Base-by-base conservation (phyloP, 2,797 vertebrate genomes). In the Apogon talboti region DNA sequence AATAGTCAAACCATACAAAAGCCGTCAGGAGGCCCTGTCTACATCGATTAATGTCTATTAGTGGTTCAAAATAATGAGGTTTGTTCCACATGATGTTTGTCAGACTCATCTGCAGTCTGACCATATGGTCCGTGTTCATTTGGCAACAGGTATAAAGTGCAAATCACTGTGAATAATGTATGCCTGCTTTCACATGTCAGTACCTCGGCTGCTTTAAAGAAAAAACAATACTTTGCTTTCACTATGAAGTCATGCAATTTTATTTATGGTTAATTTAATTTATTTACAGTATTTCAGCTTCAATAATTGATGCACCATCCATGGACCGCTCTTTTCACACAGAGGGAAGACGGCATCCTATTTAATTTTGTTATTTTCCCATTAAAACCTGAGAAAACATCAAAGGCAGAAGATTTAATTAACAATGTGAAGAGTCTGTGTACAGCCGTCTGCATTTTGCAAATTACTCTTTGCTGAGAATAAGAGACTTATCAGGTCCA, bases 391-490 rank as follows among this genome's bases (percentile, higher is more conserved):
- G 81, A 87, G 86, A 84, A 89, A 91, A 93, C 91, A 93, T 93
- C 92, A 94, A 94, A 94, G 90, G 86, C 75, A 66, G 71, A 82
- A 92, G 83, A 92, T 93, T 94, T 92, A 94, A 94, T 94, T 94
- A 94, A 91, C 91, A 92, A 92, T 92, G 87, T 89, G 87, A 84
- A 91, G 89, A 85, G 92, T 82, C 78, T 90, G 88, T 92, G 87
- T 92, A 90, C 79, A 87, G 83, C 87, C 69, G 81, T 88, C 86
- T 86, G 84, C 88, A 88, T 89, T 91, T 84, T 87, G 79, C 88
- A 91, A 92, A 94, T 94, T 89, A 89, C 85, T 87, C 89, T 93
- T 93, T 89, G 83, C 91, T 83, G 82, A 87, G 88, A 94, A 94
- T 91, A 90, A 90, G 89, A 89, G 89, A 93, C 87, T 93, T 94